phyloP scores from a whole-genome alignment of 2,888 invertebrate species.

The Drosophila multiciliata region DNA sequence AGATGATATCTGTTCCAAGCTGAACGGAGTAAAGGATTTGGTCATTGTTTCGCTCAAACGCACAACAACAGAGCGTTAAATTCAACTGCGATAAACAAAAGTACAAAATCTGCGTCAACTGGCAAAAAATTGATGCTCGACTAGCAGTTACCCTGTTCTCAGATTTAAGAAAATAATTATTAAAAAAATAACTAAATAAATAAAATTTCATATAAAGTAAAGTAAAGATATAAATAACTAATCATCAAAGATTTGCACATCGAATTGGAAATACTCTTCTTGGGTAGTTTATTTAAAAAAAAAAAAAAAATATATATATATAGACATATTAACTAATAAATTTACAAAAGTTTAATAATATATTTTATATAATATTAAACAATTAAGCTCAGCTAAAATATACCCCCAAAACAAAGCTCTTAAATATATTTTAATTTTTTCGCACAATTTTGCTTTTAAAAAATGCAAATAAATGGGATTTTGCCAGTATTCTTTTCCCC shows the following conservation, averaged over 20 bases:
- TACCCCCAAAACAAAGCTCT: too few relatives aligned
- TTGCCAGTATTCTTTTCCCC: too few relatives aligned
- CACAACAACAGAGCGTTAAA: constrained; percentile 75
- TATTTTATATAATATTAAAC: too few relatives aligned
- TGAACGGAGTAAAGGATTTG: constrained; percentile 37
- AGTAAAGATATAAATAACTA: background rate
- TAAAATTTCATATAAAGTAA: background rate
- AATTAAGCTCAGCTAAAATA: too few relatives aligned
- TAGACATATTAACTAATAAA: too few relatives aligned
- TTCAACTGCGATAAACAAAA: constrained; percentile 38
- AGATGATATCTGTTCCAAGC: constrained; percentile 26
- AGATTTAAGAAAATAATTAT: background rate
- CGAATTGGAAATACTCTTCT: too few relatives aligned
- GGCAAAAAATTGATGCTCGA: background rate
- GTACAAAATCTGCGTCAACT: background rate
- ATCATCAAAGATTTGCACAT: background rate
- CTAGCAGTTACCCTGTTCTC: background rate
- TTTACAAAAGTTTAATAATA: too few relatives aligned
- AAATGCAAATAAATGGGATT: too few relatives aligned
- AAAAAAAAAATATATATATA: too few relatives aligned
- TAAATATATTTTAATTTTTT: too few relatives aligned
- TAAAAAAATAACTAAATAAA: background rate
- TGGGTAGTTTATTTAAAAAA: too few relatives aligned
- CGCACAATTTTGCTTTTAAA: too few relatives aligned
- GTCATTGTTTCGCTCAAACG: constrained; percentile 72